A percentile compares a stretch with the other conserved stretches of the same genome.
These are phyloP conservation scores for Antigone vipio DNA, from an alignment of 2,113 vertebrate genomes.

Conservation along the genomic window DNA sequence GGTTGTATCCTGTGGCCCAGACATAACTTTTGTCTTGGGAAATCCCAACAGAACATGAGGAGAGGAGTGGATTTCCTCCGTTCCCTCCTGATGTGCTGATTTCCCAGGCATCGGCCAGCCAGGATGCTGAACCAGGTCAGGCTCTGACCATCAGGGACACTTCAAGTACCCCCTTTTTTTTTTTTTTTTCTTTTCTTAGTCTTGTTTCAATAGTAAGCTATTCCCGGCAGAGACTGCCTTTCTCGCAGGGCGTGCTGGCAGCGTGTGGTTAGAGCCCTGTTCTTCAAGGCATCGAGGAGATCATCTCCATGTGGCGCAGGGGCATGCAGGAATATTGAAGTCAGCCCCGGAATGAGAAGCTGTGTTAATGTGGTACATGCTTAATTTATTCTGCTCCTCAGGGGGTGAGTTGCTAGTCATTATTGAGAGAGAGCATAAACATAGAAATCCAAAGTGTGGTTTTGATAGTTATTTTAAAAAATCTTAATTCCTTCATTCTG, in stretches of 20 bases:
- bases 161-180: rapidly evolving
- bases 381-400: conserved; percentile 37
- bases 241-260: not conserved
- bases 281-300: not conserved
- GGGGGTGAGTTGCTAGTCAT: conserved; percentile 8
- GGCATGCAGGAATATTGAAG: not conserved
- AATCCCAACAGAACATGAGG: rapidly evolving
- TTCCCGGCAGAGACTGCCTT: not conserved
- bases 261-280: rapidly evolving
- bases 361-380: not conserved
- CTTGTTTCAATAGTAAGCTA: not conserved
- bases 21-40: not conserved
- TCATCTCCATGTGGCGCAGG: not conserved
- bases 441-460: not conserved
- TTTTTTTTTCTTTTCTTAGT: not conserved
- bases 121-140: not conserved
- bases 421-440: conserved; percentile 21
- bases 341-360: not conserved
- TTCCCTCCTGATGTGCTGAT: not conserved
- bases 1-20: not conserved
- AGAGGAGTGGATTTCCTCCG: not conserved
- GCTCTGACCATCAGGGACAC: rapidly evolving
- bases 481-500: conserved; percentile 43
- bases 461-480: conserved; percentile 24
- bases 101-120: not conserved